phyloP scores from a whole-genome alignment of 2,888 invertebrate genomes.

The Drosophila fungiperda region DNA sequence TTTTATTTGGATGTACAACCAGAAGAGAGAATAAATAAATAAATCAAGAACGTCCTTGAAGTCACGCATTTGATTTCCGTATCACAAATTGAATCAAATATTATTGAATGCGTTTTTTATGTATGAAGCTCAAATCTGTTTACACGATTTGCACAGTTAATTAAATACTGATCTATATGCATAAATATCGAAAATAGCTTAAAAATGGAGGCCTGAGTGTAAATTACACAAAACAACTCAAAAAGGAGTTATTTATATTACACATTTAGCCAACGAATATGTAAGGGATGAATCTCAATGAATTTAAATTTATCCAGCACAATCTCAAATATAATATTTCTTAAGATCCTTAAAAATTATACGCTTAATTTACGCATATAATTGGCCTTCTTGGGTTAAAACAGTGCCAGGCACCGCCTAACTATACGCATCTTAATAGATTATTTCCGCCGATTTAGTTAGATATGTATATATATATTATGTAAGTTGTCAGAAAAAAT shows the following conservation, averaged over 20 bases:
- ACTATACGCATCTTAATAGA: conserved; percentile 54
- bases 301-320: background rate
- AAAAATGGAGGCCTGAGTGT: background rate
- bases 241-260: background rate
- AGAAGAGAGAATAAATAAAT: conserved; percentile 69
- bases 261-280: background rate
- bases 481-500: conserved; percentile 12
- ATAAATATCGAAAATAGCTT: background rate
- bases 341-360: background rate
- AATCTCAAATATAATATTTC: background rate
- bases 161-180: background rate
- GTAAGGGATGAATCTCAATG: background rate
- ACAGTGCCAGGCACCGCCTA: conserved; percentile 65
- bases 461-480: conserved; percentile 3
- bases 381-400: conserved; percentile 50
- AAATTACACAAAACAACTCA: background rate
- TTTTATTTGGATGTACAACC: conserved; percentile 18
- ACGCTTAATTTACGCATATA: background rate
- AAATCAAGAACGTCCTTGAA: conserved; percentile 83
- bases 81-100: conserved; percentile 63
- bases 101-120: conserved; percentile 32
- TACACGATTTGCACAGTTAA: background rate
- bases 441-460: conserved; percentile 63
- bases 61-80: conserved; percentile 83
- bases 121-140: background rate